These are phyloP conservation scores for Lucilia cuprina DNA, from an alignment of 1,140 invertebrate genomes.

Conservation along the genomic window DNA sequence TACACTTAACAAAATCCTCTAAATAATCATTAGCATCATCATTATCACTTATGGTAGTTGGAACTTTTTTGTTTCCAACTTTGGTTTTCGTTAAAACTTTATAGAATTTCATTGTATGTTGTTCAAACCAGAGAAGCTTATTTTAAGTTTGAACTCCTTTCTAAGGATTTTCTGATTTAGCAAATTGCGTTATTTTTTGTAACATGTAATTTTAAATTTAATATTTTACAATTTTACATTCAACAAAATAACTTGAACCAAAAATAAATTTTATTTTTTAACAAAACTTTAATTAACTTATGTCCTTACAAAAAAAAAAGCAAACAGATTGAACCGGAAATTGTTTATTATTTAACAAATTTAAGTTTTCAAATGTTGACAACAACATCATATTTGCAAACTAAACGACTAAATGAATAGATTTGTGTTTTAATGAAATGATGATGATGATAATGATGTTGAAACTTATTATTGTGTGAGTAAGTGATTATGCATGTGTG, in stretches of 20 bases:
- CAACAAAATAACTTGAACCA: neutral
- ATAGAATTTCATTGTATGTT: neutral
- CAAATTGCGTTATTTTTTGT: neutral
- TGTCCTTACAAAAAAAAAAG: neutral
- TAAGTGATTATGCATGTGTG: too few relatives aligned
- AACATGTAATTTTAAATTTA: neutral
- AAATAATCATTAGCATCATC: constrained; percentile 48
- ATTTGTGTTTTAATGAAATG: too few relatives aligned
- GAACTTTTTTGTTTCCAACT: neutral
- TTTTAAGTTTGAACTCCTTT: neutral
- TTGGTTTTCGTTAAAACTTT: constrained; percentile 8
- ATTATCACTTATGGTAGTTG: neutral
- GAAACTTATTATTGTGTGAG: too few relatives aligned
- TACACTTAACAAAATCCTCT: constrained; percentile 57
- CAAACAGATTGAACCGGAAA: neutral
- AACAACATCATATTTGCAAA: neutral
- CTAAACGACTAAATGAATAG: neutral
- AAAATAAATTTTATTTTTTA: neutral
- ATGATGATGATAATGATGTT: neutral
- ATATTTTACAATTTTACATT: neutral
- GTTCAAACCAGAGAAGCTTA: neutral
- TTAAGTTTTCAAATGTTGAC: neutral
- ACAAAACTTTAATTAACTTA: neutral
- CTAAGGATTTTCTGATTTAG: neutral
- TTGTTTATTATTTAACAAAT: neutral